Percentiles rank a stretch among this genome's conserved stretches.
Evolutionary conservation across 2,797 vertebrate species (phyloP).

Genomic region (Coranthus polyacanthus): DNA sequence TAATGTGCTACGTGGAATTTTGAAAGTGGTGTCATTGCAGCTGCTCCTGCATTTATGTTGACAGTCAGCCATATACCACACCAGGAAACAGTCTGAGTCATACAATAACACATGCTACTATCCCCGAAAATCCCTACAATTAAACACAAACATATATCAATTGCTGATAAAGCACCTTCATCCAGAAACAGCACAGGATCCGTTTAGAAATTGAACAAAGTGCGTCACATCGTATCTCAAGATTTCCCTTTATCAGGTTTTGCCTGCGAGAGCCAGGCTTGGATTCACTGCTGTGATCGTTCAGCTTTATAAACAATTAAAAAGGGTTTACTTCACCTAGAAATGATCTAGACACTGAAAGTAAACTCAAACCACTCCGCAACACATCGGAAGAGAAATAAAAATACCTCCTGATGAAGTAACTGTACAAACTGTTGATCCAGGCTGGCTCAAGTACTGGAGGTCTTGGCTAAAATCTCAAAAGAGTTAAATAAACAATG

Average conservation of each 20-base stretch:
- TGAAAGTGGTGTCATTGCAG: neutral
- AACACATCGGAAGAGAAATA: neutral
- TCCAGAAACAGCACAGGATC: slow-evolving; percentile 2
- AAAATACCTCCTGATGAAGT: neutral
- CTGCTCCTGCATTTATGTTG: neutral
- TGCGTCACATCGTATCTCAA: neutral
- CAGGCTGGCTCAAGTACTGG: neutral
- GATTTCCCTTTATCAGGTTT: slow-evolving; percentile 14
- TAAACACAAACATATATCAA: slow-evolving; percentile 5
- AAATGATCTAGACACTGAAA: neutral
- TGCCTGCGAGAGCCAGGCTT: neutral
- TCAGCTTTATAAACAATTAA: neutral
- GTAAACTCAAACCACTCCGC: neutral
- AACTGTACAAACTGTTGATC: too few relatives aligned
- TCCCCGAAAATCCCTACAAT: neutral
- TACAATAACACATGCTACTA: slow-evolving; percentile 4
- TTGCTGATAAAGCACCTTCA: slow-evolving; percentile 21
- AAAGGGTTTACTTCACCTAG: neutral
- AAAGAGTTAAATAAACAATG: neutral
- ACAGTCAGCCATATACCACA: neutral
- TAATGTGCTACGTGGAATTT: neutral
- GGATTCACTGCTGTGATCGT: neutral
- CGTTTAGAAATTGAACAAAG: slow-evolving; percentile 9
- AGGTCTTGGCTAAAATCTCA: neutral
- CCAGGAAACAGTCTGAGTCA: slow-evolving; percentile 8